Base-by-base conservation (phyloP, 2,888 invertebrate species). In the Harpalus rufipes region DNA sequence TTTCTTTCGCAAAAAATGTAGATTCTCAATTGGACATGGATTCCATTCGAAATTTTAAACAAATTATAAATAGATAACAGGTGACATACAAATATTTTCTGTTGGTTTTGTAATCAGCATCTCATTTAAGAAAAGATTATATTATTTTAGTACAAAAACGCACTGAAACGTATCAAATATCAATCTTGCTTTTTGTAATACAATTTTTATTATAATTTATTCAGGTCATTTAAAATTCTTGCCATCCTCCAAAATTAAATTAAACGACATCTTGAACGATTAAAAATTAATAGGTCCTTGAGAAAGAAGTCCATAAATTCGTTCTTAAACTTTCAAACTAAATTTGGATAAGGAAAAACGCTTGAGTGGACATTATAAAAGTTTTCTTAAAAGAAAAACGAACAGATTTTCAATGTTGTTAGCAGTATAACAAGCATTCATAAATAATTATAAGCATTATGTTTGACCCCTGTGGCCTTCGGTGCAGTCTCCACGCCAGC, bases 221-320 rank as follows among this genome's bases (percentile, higher is more conserved):
- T 18, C 14, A 10, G 16, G 7, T n/a, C 16, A n/a, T 21, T 21
- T 32, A 1, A n/a, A 14, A 63, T 63, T 63, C 63, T 25, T 21
- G 21, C 63, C 63, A 21, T 63, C 21, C 7, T 14, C 39, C 7
- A 4, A 39, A 72, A 41, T 72, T 72, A 72, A 72, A 72, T 72
- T n/a, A 41, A 41, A 72, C 39, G 41, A 72, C 10, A 32, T 39
- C 14, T 41, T 72, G 14, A 72, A 72, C 41, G 68, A 72, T 72
- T 72, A 72, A 72, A 72, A 72, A 72, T 72, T 72, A 72, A 72
- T 72, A 41, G 41, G 68, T 72, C 41, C 41, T 72, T 14, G 68
- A 14, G 4, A 14, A n/a, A 4, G 8, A 63, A 63, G 25, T 32
- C 63, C 21, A 14, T 12, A 8, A 63, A 63, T 25, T 63, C 63